Evolutionary conservation across 2,888 invertebrate genomes (phyloP).

Genomic region (Odontothrips loti): DNA sequence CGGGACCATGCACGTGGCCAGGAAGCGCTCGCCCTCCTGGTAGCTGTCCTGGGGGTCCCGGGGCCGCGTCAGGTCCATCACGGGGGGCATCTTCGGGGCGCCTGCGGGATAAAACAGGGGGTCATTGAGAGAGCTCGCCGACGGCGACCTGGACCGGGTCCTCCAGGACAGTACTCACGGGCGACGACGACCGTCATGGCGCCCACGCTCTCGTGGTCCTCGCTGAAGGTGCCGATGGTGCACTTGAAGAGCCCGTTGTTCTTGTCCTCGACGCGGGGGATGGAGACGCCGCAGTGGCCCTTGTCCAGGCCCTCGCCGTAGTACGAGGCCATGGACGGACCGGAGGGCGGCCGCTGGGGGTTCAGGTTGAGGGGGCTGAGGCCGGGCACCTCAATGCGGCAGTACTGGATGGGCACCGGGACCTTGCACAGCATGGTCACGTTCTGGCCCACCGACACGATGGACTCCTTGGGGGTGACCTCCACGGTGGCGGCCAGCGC

Average conservation of each 20-base stretch:
- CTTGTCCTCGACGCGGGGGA: slow-evolving; percentile 58
- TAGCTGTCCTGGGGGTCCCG: slow-evolving; percentile 49
- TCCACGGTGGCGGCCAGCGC: not conserved
- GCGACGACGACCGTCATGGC: slow-evolving; percentile 64
- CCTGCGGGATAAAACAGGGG: slow-evolving; percentile 31
- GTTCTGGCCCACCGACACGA: slow-evolving; percentile 16
- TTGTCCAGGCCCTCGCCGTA: slow-evolving; percentile 51
- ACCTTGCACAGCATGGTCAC: slow-evolving; percentile 14
- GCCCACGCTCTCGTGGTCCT: slow-evolving; percentile 56
- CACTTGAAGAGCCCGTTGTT: slow-evolving; percentile 70
- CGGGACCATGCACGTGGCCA: slow-evolving; percentile 62
- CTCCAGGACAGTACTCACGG: slow-evolving; percentile 54
- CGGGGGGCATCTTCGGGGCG: slow-evolving; percentile 45
- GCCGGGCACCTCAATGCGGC: slow-evolving; percentile 56
- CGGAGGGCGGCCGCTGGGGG: slow-evolving; percentile 37
- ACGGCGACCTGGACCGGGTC: too few species aligned
- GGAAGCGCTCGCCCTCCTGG: slow-evolving; percentile 59
- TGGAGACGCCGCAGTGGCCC: slow-evolving; percentile 69
- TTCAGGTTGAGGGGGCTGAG: slow-evolving; percentile 43
- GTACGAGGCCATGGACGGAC: slow-evolving; percentile 45
- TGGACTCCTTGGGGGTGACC: not conserved
- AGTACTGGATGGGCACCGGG: slow-evolving; percentile 52
- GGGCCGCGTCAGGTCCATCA: slow-evolving; percentile 47
- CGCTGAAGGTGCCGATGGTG: slow-evolving; percentile 56
- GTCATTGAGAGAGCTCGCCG: not conserved